Base-by-base conservation (phyloP, 2,888 invertebrate species). In the Agapostemon virescens region DNA sequence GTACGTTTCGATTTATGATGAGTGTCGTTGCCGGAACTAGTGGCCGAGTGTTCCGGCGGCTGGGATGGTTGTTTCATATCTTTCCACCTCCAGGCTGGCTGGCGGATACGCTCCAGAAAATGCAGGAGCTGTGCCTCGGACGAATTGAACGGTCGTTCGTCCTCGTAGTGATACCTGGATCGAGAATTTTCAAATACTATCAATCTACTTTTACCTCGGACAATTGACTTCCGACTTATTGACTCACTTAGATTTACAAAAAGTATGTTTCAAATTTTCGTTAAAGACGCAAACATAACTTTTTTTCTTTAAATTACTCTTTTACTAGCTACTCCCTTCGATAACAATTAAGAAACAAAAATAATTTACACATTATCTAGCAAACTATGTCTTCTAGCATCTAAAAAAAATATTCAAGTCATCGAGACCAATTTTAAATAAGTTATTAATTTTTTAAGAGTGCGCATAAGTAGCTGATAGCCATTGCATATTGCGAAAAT, bases 1-100 rank as follows among this genome's bases (percentile, higher is more conserved):
- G 33, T 67, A 87, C 84, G 75, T 58, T 84, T 81, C 33, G 84
- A 85, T 80, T 87, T 86, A 72, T 88, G 82, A 69, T 84, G 85
- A 20, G 86, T 73, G 33, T 82, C 84, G 38, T 86, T 85, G 84
- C 86, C 86, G 79, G 90, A 87, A 85, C 88, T 89, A 74, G 90
- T 80, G 83, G 89, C 92, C 78, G 91, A 90, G 88, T 94, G 95
- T 90, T 96, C 96, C 74, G 96, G 96, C 88, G 96, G 96, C 95
- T 94, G 81, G 95, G 95, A 92, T 95, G 95, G 83, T 95, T 95
- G 82, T 95, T 89, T 91, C 83, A 86, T 90, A 79, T 92, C 92
- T 84, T 89, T 90, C 97, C 97, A 97, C 88, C 96, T 96, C 97
- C 97, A 97, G 74, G 96, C 96, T n/a, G 96, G 96, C 90, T 95